Evolutionary conservation across 2,888 invertebrate species (phyloP).

Genomic region (Andricus quercusramuli): DNA sequence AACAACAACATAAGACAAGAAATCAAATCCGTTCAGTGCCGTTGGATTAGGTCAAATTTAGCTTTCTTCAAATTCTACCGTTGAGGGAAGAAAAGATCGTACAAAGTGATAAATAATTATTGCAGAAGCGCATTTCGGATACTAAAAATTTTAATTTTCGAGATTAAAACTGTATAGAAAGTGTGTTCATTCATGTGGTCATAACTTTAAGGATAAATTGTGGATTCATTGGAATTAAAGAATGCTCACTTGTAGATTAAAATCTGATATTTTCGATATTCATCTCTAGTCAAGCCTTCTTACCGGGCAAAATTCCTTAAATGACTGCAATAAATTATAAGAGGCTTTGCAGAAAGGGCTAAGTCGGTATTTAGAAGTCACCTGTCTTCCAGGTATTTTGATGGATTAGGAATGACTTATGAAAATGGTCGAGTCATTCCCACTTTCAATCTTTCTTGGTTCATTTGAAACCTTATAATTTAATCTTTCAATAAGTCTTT

Average conservation of each 20-base stretch:
- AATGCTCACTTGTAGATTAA: background rate
- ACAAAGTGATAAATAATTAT: background rate
- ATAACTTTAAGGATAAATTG: no score
- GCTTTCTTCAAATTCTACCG: background rate
- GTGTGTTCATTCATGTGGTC: no score
- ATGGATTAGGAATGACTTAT: slow-evolving; percentile 22
- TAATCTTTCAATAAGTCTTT: background rate
- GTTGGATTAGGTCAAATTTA: no score
- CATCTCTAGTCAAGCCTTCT: background rate
- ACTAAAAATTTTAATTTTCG: background rate
- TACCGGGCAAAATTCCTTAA: background rate
- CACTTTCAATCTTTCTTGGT: background rate
- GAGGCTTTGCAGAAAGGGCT: background rate
- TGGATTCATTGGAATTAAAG: background rate
- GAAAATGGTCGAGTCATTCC: background rate
- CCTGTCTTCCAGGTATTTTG: slow-evolving; percentile 3
- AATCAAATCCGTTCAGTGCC: no score
- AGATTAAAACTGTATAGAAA: background rate
- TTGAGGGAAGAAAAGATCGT: no score
- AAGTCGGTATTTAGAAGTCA: background rate
- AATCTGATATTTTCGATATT: background rate
- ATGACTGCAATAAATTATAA: background rate
- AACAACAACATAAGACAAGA: no score
- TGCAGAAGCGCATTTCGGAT: background rate
- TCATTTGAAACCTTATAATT: background rate